Percentiles rank a stretch among this genome's conserved stretches.
Conservation (phyloP, 1,140 invertebrate genomes). For the Diuraphis noxia region DNA sequence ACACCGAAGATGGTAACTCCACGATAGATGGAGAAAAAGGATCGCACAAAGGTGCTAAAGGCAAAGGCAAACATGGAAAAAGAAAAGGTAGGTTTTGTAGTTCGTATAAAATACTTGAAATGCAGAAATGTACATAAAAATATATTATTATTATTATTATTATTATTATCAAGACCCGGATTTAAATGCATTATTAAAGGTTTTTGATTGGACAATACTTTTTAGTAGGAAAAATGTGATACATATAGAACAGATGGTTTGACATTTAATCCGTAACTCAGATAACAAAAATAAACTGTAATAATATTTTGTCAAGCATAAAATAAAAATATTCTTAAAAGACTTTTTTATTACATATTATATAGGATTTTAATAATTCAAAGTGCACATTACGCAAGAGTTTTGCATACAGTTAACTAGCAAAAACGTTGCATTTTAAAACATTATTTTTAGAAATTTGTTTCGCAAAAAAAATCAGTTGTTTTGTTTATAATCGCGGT, state of each 20-base stretch:
- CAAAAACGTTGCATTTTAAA: background rate
- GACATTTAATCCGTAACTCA: background rate
- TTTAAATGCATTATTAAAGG: background rate
- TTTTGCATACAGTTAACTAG: background rate
- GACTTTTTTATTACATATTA: no score
- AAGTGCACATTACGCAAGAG: background rate
- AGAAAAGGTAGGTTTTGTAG: slow-evolving; percentile 35
- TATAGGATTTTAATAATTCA: background rate
- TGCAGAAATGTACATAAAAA: background rate
- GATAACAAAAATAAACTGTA: no score
- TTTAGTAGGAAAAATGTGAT: background rate
- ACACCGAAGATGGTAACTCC: slow-evolving; percentile 31
- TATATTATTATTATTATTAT: no score
- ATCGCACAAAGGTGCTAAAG: slow-evolving; percentile 17
- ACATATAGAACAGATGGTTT: background rate
- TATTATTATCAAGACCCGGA: background rate
- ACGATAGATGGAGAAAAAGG: slow-evolving; percentile 23
- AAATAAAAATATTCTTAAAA: no score
- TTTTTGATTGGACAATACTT: background rate
- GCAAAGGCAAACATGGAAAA: slow-evolving; percentile 48
- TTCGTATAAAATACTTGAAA: background rate
- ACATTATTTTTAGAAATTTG: background rate
- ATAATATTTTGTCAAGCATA: no score
- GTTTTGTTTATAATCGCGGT: background rate
- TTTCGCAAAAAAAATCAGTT: background rate